phyloP scores from a whole-genome alignment of 2,888 invertebrate genomes.

The Limnephilus auricula region DNA sequence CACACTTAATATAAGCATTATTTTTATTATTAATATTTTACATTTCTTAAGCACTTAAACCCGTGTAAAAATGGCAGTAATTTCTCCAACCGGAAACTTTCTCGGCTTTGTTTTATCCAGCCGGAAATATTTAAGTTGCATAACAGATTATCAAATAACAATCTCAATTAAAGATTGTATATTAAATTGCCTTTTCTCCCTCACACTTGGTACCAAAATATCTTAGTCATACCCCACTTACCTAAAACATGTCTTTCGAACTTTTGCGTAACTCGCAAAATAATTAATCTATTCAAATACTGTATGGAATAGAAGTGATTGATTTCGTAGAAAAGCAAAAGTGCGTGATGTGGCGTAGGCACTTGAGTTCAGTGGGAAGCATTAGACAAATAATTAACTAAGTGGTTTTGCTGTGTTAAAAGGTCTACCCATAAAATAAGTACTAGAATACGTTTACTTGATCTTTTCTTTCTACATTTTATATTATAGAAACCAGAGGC shows the following conservation, averaged over 20 bases:
- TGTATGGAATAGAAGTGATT: background rate
- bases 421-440: too few species aligned
- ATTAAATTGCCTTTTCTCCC: background rate
- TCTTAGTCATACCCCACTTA: background rate
- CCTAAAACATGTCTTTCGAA: background rate
- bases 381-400: too few species aligned
- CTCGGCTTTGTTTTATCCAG: constrained; percentile 52
- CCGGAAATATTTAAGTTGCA: constrained; percentile 42
- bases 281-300: background rate
- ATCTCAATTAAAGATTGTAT: background rate
- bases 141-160: background rate
- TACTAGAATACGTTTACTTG: too few species aligned
- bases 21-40: background rate
- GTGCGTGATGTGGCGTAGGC: background rate
- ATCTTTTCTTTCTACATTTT: too few species aligned
- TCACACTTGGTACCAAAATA: background rate
- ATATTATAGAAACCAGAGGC: too few species aligned
- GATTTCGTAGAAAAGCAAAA: too few species aligned
- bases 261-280: background rate
- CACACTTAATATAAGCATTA: background rate
- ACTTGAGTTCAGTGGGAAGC: background rate
- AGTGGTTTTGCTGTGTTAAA: too few species aligned
- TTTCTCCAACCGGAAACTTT: constrained; percentile 43
- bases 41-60: background rate
- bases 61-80: background rate